A percentile compares a stretch with the other conserved stretches of the same genome.
Evolutionary conservation across 2,888 invertebrate genomes (phyloP).

Genomic region (Petrolisthes cinctipes): DNA sequence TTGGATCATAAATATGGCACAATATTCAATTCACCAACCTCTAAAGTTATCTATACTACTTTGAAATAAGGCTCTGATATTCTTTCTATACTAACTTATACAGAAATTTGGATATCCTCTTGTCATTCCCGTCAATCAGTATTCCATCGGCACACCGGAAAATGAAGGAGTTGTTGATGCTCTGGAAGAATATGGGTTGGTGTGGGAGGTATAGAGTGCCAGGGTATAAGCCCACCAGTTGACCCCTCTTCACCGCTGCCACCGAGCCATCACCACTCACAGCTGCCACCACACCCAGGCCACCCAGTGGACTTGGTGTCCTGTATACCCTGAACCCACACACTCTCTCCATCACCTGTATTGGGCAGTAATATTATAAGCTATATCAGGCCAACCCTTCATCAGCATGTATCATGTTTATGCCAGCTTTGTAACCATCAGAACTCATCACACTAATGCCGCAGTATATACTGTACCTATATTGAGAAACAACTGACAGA

Average conservation of each 20-base stretch:
- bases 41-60: too few species aligned
- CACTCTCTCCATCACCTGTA: slow-evolving; percentile 42
- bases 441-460: too few species aligned
- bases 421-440: too few species aligned
- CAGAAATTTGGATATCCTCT: slow-evolving; percentile 70
- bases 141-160: slow-evolving; percentile 72
- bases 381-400: background rate
- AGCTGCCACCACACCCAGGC: slow-evolving; percentile 30
- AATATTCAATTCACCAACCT: too few species aligned
- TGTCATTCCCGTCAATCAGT: slow-evolving; percentile 72
- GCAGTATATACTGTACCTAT: too few species aligned
- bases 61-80: background rate
- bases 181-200: slow-evolving; percentile 72
- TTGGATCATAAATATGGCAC: too few species aligned
- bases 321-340: slow-evolving; percentile 26
- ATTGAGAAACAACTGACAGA: too few species aligned
- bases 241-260: slow-evolving; percentile 65
- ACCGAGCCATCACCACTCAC: background rate
- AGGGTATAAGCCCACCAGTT: slow-evolving; percentile 67
- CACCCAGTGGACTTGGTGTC: slow-evolving; percentile 31
- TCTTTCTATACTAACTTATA: slow-evolving; percentile 69
- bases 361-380: background rate
- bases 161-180: slow-evolving; percentile 72
- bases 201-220: slow-evolving; percentile 71
- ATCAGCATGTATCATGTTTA: background rate